Evolutionary conservation across 2,113 vertebrate genomes (phyloP).

Genomic region (Percopsis transmontana): DNA sequence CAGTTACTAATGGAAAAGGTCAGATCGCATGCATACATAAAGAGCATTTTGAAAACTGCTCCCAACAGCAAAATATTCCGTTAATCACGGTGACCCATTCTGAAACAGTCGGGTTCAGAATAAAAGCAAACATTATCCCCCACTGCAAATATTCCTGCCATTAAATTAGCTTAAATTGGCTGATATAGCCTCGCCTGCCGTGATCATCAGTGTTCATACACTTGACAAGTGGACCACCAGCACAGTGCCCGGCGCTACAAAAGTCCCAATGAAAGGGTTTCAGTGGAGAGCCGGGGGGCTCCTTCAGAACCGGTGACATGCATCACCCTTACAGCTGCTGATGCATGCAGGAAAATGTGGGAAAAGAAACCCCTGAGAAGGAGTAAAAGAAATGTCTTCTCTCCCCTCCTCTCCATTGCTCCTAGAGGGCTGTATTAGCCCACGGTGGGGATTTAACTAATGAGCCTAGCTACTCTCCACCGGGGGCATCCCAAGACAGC

Average conservation of each 20-base stretch:
- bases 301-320: slow-evolving; percentile 51
- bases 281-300: slow-evolving; percentile 48
- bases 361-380: slow-evolving; percentile 75
- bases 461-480: slow-evolving; percentile 80
- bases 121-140: background rate
- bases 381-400: slow-evolving; percentile 76
- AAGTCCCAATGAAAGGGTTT: too few relatives aligned
- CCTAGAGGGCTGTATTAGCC: slow-evolving; percentile 77
- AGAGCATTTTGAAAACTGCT: slow-evolving; percentile 39
- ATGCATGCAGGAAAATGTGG: slow-evolving; percentile 78
- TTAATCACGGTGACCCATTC: background rate
- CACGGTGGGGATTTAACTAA: slow-evolving; percentile 84
- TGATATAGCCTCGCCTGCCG: slow-evolving; percentile 12
- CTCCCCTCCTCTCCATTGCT: slow-evolving; percentile 66
- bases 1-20: slow-evolving; percentile 75
- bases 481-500: slow-evolving; percentile 80
- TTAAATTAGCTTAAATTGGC: background rate
- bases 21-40: slow-evolving; percentile 58
- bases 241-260: too few relatives aligned
- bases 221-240: too few relatives aligned
- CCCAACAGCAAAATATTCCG: slow-evolving; percentile 19
- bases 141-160: background rate
- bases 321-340: slow-evolving; percentile 74
- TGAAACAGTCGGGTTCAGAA: slow-evolving; percentile 12
- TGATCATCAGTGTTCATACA: too few relatives aligned